phyloP scores from a whole-genome alignment of 2,888 invertebrate species.

The Prosapia bicincta region DNA sequence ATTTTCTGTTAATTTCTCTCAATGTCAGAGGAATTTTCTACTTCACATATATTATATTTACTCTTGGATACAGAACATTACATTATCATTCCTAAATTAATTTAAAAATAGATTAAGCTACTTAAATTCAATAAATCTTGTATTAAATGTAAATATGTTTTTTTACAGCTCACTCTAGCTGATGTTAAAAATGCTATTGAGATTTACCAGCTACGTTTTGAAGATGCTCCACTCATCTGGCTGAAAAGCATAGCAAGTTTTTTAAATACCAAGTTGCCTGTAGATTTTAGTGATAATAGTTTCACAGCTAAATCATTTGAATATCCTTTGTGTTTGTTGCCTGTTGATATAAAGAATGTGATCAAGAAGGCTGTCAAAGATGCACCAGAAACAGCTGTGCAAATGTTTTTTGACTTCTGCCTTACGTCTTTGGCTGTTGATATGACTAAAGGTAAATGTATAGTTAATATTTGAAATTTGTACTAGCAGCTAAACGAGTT shows the following conservation, averaged over 20 bases:
- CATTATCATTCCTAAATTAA: no score
- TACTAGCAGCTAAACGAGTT: no score
- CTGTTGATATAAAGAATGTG: slow-evolving; percentile 48
- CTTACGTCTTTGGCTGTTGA: slow-evolving; percentile 68
- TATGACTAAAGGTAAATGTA: slow-evolving; percentile 59
- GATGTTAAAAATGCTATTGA: slow-evolving; percentile 55
- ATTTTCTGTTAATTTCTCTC: no score
- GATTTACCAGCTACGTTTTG: slow-evolving; percentile 60
- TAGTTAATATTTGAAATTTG: no score
- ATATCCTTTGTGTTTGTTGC: slow-evolving; percentile 56
- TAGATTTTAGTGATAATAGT: slow-evolving; percentile 61
- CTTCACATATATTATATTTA: no score
- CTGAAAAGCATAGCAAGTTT: slow-evolving; percentile 64
- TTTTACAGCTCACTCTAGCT: slow-evolving; percentile 55
- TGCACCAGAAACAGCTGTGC: slow-evolving; percentile 58
- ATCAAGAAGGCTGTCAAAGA: slow-evolving; percentile 52
- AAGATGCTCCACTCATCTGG: slow-evolving; percentile 68
- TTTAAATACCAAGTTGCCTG: slow-evolving; percentile 58
- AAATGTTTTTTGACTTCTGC: slow-evolving; percentile 67
- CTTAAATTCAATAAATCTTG: no score
- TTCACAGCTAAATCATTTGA: slow-evolving; percentile 54
- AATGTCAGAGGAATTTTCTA: no score
- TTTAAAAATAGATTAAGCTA: no score
- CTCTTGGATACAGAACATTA: no score
- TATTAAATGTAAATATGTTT: no score